Base-by-base conservation (phyloP, 2,888 invertebrate species). In the Thera obeliscata region DNA sequence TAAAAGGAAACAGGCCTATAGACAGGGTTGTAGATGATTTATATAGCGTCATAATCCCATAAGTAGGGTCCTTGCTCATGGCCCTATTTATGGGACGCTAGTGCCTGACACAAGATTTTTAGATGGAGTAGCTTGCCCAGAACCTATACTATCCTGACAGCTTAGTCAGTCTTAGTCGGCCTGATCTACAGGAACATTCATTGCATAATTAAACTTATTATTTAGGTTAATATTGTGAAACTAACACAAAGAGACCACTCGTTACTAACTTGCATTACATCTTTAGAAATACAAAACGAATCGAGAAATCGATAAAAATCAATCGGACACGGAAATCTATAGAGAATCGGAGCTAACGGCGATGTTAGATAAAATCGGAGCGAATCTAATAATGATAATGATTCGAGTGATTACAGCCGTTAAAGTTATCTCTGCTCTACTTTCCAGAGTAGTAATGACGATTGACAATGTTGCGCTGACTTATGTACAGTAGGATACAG, bases 281-380 rank as follows among this genome's bases (percentile, higher is more conserved):
- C 62, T 56, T 58, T 54, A 57, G 52, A 64, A 52, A 65, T 62
- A 36, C 38, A 64, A 66, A 33, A 62, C 12, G 33, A 55, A 64
- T 63, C 54, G 57, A 57, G 63, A 66, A 67, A 61, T 48, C 59
- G 68, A 46, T 48, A 43, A 58, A 50, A 72, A 73, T 74, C 67
- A 50, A 74, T 74, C 56, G 55, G 64, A 67, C 61, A 55, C 64
- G 61, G 55, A 52, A 49, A 61, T 65, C 43, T 66, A 64, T 65
- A 38, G 57, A 11, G 52, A 69, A 66, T 67, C 66, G 59, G 69
- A 73, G 67, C 66, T n/a, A 63, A 63, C 62, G 52, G 58, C 69
- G 41, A 62, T 62, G 65, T 71, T 66, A 62, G 61, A 61, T 49
- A 64, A 67, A 73, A 69, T 63, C 68, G 60, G 72, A 67, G 71